Base-by-base conservation (phyloP, 2,113 vertebrate genomes). In the Anhinga rufa region DNA sequence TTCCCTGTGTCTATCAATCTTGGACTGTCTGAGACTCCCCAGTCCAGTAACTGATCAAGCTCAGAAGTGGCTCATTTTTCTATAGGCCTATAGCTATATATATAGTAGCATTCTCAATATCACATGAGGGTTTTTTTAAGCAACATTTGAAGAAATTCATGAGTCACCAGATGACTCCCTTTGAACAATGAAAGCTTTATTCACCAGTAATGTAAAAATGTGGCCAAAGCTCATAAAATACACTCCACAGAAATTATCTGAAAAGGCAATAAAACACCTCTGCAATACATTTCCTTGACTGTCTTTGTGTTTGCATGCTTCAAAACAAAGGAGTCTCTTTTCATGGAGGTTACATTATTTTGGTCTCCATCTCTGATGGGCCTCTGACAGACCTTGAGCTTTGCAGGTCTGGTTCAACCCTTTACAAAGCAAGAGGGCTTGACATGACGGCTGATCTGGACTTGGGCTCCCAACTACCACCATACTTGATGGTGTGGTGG, bases 151-250 rank as follows among this genome's bases (percentile, higher is more conserved):
- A 94, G 70, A 96, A 95, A 96, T 92, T 82, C 61, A 70, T 91
- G 92, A 96, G 86, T 96, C 86, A 93, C 62, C 66, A 94, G 66
- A 83, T 88, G 66, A 92, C 52, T 96, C 58, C 49, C 42, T 89
- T 95, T 90, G 91, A 95, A 96, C 92, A 97, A 82, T 89, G 92
- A 83, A 34, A 85, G 70, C 7, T 96, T 92, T 89, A 87, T 96
- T 89, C 87, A 70, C 34, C 32, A 51, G 58, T 54, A 85, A 72
- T 48, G 62, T 79, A 81, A 91, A 94, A 96, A 84, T 60, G 26
- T 82, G 58, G 64, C 40, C 75, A 91, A 93, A 82, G 42, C 49
- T 91, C 46, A 85, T 93, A 91, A 94, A 94, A 90, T 22, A 79
- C 75, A 58, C 70, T 77, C 51, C 26, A 85, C 68, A 94, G 81